Percentiles rank a stretch among this genome's conserved stretches.
Evolutionary conservation across 1,140 invertebrate species (phyloP).

Genomic region (Gryllus bimaculatus): DNA sequence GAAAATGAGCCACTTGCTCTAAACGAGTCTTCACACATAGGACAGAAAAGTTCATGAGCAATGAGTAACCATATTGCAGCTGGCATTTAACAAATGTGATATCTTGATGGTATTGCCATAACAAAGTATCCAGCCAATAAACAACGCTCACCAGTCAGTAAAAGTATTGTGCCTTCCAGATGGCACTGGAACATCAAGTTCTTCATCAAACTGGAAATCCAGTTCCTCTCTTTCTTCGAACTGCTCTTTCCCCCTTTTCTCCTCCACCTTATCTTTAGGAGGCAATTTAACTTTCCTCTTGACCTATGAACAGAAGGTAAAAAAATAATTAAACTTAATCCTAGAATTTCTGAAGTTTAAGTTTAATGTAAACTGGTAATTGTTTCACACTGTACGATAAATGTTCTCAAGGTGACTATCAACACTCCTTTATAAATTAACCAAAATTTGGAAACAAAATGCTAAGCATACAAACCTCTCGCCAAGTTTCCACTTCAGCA

Average conservation of each 20-base stretch:
- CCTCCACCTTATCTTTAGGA: conserved; percentile 34
- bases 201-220: conserved; percentile 96
- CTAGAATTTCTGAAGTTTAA: too few species aligned
- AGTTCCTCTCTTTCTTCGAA: conserved; percentile 70
- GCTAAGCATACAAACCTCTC: neutral
- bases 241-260: conserved; percentile 30
- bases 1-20: too few species aligned
- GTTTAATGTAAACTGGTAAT: too few species aligned
- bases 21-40: too few species aligned
- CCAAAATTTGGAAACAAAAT: too few species aligned
- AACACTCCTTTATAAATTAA: too few species aligned
- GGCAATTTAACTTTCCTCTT: conserved; percentile 40
- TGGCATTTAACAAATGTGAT: neutral
- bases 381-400: too few species aligned
- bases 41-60: too few species aligned
- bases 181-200: conserved; percentile 64
- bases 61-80: too few species aligned
- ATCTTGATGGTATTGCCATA: neutral
- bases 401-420: too few species aligned
- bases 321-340: too few species aligned
- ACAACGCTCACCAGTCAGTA: conserved; percentile 48
- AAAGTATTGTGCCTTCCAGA: conserved; percentile 74
- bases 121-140: neutral
- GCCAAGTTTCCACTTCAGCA: neutral
- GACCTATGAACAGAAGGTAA: conserved; percentile 30